phyloP scores from a whole-genome alignment of 2,888 invertebrate genomes.

The Anoncus sp. region DNA sequence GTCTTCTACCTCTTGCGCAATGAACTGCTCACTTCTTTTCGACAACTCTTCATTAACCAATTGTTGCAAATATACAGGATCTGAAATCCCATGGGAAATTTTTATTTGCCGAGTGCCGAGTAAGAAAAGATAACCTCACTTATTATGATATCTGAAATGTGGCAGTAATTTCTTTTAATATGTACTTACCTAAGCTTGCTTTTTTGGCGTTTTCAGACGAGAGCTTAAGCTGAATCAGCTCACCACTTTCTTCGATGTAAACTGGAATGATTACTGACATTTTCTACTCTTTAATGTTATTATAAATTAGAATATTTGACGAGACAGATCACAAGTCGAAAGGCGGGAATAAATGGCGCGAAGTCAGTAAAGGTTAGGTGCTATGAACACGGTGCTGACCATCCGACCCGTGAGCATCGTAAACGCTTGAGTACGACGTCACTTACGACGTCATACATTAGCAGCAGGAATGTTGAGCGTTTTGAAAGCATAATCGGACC shows the following conservation, averaged over 20 bases:
- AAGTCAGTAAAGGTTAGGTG: too few species aligned
- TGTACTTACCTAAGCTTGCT: too few species aligned
- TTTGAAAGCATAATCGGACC: slow-evolving; percentile 9
- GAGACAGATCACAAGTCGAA: too few species aligned
- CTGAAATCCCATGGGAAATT: background rate
- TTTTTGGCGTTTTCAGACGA: too few species aligned
- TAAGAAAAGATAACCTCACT: slow-evolving; percentile 6
- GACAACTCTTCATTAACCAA: slow-evolving; percentile 11
- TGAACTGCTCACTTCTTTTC: background rate
- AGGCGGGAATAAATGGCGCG: too few species aligned
- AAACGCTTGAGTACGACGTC: background rate
- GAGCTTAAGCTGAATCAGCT: too few species aligned
- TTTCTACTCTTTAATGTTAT: too few species aligned
- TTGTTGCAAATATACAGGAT: slow-evolving; percentile 3
- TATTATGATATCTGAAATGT: slow-evolving; percentile 2
- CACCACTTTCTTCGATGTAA: too few species aligned
- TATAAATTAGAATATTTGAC: too few species aligned
- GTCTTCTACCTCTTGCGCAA: background rate
- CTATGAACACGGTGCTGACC: background rate
- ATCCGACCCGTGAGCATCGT: background rate
- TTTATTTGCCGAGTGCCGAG: background rate
- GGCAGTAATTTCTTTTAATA: too few species aligned
- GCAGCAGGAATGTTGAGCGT: slow-evolving; percentile 4
- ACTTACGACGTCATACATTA: background rate
- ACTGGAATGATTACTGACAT: too few species aligned